These are phyloP conservation scores for Acinonyx jubatus DNA, from an alignment of 2,113 vertebrate species.

Conservation along the genomic window DNA sequence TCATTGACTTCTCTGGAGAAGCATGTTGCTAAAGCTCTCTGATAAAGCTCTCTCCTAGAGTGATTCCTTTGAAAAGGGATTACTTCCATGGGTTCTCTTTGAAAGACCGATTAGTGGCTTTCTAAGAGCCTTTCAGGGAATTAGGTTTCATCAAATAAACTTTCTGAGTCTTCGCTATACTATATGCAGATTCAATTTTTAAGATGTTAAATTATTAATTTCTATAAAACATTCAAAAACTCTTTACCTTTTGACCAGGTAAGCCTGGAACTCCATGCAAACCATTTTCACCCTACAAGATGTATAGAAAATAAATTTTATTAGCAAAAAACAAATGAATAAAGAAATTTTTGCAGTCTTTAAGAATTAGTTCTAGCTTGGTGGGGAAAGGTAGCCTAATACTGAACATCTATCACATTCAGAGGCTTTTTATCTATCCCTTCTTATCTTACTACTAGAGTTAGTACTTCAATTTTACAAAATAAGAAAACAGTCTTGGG, in stretches of 20 bases:
- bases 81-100: not conserved
- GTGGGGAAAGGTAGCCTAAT: not conserved
- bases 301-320: not conserved
- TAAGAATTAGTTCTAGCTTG: not conserved
- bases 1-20: not conserved
- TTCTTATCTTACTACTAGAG: not conserved
- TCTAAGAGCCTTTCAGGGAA: not conserved
- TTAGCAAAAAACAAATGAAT: not conserved
- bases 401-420: not conserved
- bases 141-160: not conserved
- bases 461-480: not conserved
- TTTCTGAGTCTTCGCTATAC: not conserved
- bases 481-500: not conserved
- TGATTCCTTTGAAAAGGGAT: not conserved
- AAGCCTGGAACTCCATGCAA: constrained; percentile 75
- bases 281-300: constrained; percentile 82
- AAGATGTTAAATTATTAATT: constrained; percentile 24
- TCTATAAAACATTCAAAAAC: constrained; percentile 26
- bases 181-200: not conserved
- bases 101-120: not conserved
- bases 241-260: constrained; percentile 76
- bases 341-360: not conserved
- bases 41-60: not conserved
- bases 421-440: not conserved
- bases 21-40: not conserved